phyloP scores from a whole-genome alignment of 1,140 invertebrate species.

The Drosophila nikananu region DNA sequence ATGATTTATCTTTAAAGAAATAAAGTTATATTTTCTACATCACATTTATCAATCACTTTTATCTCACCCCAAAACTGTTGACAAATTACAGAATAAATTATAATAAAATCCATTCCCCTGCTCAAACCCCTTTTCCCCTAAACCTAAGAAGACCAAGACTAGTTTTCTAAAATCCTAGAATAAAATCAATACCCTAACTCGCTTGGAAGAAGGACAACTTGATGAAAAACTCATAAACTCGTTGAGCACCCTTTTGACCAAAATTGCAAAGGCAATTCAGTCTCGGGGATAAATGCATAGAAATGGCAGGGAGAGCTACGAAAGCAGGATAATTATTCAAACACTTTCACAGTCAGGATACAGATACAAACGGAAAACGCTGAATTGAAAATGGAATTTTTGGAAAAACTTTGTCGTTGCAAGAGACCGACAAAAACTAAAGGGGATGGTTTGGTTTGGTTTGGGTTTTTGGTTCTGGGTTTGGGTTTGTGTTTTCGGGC shows the following conservation, averaged over 20 bases:
- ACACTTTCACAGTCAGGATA: conserved; percentile 76
- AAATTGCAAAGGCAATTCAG: conserved; percentile 33
- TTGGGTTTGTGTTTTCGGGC: neutral
- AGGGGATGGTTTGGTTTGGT: conserved; percentile 17
- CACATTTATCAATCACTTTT: conserved; percentile 12
- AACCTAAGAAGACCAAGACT: conserved; percentile 17
- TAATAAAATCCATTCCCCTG: conserved; percentile 9
- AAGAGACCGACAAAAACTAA: conserved; percentile 12
- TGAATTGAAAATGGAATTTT: conserved; percentile 42
- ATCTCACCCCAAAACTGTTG: neutral
- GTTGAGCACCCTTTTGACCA: conserved; percentile 24
- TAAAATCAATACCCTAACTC: conserved; percentile 11
- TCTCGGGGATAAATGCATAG: conserved; percentile 38
- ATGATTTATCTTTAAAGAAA: neutral
- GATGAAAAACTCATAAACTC: conserved; percentile 54
- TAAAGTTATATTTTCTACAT: neutral
- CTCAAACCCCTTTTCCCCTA: neutral
- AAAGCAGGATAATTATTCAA: conserved; percentile 80
- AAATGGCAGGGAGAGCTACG: conserved; percentile 36
- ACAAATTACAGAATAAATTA: conserved; percentile 22
- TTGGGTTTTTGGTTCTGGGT: neutral
- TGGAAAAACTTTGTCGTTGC: conserved; percentile 46
- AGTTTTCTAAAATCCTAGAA: neutral
- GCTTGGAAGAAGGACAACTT: conserved; percentile 8
- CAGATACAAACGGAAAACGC: conserved; percentile 49